Evolutionary conservation across 2,113 vertebrate genomes (phyloP).

Genomic region (Lepidothrix coronata): DNA sequence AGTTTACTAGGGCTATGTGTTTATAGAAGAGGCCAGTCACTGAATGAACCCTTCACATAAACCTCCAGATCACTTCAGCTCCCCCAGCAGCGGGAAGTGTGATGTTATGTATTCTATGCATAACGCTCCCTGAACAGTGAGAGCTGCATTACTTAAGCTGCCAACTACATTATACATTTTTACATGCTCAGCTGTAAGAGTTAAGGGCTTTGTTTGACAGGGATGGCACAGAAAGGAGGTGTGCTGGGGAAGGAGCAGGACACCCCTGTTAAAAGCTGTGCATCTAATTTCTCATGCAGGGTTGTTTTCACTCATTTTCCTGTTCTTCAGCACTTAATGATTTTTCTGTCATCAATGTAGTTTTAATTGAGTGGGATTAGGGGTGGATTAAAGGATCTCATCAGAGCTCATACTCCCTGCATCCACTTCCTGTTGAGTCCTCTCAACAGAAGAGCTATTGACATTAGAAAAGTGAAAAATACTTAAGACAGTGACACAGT

Average conservation of each 20-base stretch:
- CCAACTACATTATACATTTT: background rate
- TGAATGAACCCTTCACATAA: background rate
- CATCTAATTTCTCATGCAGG: constrained; percentile 51
- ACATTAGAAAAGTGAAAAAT: constrained; percentile 64
- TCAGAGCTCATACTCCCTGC: constrained; percentile 56
- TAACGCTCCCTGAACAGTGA: background rate
- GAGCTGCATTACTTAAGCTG: background rate
- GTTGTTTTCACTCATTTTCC: constrained; percentile 63
- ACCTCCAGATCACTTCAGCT: background rate
- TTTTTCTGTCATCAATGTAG: constrained; percentile 70
- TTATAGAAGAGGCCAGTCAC: background rate
- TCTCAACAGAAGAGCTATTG: constrained; percentile 66
- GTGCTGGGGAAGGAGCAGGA: background rate
- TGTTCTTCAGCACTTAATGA: constrained; percentile 68
- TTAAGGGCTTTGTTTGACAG: background rate
- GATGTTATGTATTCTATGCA: background rate
- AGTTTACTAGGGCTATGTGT: background rate
- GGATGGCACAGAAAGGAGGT: background rate
- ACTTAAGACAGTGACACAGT: constrained; percentile 29
- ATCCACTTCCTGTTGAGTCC: constrained; percentile 68
- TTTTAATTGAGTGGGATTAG: constrained; percentile 75
- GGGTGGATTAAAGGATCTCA: constrained; percentile 74
- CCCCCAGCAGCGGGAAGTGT: background rate
- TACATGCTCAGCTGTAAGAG: background rate
- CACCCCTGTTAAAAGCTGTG: background rate